Evolutionary conservation across 1,140 invertebrate genomes (phyloP).

Genomic region (Heliothis virescens): DNA sequence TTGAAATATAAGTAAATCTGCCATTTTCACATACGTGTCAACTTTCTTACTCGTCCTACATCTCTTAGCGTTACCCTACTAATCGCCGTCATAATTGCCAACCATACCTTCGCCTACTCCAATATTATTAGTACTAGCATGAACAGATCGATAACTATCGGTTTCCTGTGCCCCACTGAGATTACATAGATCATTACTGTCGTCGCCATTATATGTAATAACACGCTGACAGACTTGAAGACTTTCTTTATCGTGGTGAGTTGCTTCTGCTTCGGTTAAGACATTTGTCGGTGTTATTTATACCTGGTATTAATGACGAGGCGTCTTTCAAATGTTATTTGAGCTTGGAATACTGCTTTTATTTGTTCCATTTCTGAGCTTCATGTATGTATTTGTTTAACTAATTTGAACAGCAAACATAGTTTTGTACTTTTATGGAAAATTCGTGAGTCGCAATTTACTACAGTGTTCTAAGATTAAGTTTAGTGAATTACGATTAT

Average conservation of each 20-base stretch:
- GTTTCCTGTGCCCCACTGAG: slow-evolving; percentile 8
- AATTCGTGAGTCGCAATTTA: neutral
- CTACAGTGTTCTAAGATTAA: neutral
- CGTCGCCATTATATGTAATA: slow-evolving; percentile 8
- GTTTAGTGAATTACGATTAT: neutral
- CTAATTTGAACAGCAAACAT: no score
- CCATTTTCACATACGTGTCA: neutral
- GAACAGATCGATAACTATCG: slow-evolving; percentile 30
- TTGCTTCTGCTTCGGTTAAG: neutral
- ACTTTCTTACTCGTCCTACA: slow-evolving; percentile 1
- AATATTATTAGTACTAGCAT: slow-evolving; percentile 19
- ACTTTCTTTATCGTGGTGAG: slow-evolving; percentile 15
- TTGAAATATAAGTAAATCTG: neutral
- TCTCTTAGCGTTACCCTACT: slow-evolving; percentile 9
- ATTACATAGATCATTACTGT: slow-evolving; percentile 30
- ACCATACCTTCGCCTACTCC: neutral
- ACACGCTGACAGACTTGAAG: slow-evolving; percentile 19
- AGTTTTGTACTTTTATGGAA: no score
- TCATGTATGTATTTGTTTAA: no score
- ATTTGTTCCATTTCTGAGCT: no score
- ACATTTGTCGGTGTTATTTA: neutral
- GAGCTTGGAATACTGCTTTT: no score
- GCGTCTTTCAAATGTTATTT: neutral
- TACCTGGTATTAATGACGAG: neutral
- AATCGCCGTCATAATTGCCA: slow-evolving; percentile 14